phyloP scores from a whole-genome alignment of 2,888 invertebrate genomes.

The Agrotis ipsilon region DNA sequence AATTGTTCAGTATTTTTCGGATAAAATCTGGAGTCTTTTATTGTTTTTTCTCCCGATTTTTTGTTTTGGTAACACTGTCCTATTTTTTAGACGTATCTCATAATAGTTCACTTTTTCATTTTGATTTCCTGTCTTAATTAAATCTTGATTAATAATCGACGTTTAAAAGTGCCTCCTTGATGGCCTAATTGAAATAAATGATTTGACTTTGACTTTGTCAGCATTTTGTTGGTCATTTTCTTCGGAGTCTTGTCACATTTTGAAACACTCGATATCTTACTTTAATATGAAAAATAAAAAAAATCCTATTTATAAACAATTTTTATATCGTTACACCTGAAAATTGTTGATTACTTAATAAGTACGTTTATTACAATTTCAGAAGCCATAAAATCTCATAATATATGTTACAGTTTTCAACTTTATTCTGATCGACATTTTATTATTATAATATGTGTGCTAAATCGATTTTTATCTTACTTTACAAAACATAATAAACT shows the following conservation, averaged over 20 bases:
- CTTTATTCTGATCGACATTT: neutral
- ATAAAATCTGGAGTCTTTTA: slow-evolving; percentile 5
- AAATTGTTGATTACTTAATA: no score
- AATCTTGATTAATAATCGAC: no score
- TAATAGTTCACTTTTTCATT: slow-evolving; percentile 24
- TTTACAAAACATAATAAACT: slow-evolving; percentile 1
- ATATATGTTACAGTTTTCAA: neutral
- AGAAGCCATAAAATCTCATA: no score
- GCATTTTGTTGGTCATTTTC: no score
- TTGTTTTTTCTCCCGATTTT: neutral
- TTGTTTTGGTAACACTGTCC: slow-evolving; percentile 10
- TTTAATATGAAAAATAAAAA: neutral
- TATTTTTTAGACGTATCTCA: slow-evolving; percentile 29
- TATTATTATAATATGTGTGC: slow-evolving; percentile 4
- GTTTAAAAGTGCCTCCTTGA: no score
- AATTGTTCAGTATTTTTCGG: slow-evolving; percentile 8
- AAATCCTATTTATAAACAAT: slow-evolving; percentile 1
- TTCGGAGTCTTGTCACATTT: no score
- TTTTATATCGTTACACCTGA: neutral
- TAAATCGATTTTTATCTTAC: neutral
- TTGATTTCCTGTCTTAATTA: no score
- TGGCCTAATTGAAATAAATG: no score
- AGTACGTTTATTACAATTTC: no score
- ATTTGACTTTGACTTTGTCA: no score
- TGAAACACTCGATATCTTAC: neutral